Base-by-base conservation (phyloP, 2,113 vertebrate species). In the Cacatua alba region DNA sequence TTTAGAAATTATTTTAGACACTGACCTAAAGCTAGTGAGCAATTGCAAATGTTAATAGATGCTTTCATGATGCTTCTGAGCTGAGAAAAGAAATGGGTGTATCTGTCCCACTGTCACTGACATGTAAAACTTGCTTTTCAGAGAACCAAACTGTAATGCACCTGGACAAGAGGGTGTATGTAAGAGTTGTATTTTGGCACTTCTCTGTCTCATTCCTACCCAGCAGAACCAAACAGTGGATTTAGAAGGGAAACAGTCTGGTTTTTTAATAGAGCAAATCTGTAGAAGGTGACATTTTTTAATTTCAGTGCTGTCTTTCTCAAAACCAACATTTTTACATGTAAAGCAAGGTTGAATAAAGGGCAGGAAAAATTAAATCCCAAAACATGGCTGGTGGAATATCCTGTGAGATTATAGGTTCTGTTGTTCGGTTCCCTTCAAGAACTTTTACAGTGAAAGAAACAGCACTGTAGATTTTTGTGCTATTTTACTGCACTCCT, bases 51-150 rank as follows among this genome's bases (percentile, higher is more conserved):
- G 62, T 67, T 67, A 23, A 25, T 62, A 53, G 74, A 43, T 17
- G 43, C 77, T 96, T 96, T 89, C 53, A 25, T 88, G 71, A 31
- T 75, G 78, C 63, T 81, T 86, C 59, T 71, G 57, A 87, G 59
- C 29, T 74, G 29, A 78, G 62, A 23, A 77, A 37, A 67, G 16
- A 77, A 72, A 71, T 3, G 2, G 41, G 26, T 90, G n/a, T 37
- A 31, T 79, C 67, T 93, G 37, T 43, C 37, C 26, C 0, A 0
- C 57, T 60, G 11, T 52, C 5, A 1, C 3, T 69, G 64, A 46
- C 8, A 4, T 20, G 63, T 85, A 69, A 49, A 59, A 71, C 25
- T 67, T 80, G 72, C 17, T 57, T 82, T 72, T 37, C 80, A 41
- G 43, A 48, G 49, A 77, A 52, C 62, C 72, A 71, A 53, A 28